Evolutionary conservation across 2,113 vertebrate genomes (phyloP), one percentile per base, ranked within the genome.

Genomic region (Oncorhynchus tshawytscha): DNA sequence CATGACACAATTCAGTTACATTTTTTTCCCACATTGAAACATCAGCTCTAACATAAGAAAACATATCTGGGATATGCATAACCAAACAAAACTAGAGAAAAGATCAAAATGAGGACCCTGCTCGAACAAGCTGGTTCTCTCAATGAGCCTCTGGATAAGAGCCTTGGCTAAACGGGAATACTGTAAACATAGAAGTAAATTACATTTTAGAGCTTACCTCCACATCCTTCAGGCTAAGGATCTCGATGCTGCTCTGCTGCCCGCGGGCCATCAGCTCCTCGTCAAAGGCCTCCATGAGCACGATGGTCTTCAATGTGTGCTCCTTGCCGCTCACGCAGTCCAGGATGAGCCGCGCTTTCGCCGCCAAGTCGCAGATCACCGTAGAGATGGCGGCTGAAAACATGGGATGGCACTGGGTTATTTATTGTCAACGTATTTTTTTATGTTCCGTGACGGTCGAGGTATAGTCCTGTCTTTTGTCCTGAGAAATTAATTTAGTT

Each of bases 281-380:
- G 6, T 94, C 92, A 60, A 94, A 95, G 25, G 91, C 49, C 57
- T 98, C 96, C 87, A 99, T 96, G 72, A 99, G 66, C 62, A 98
- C 82, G 13, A 99, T 85, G 1, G 87, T 94, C 85, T 92, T 96
- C 73, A 99, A 88, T 0, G 92, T 81, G 6, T 87, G 88, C 57
- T 93, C 86, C 65, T 94, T 94, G 20, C 92, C 94, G 51, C 92
- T 89, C 49, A 93, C 88, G 60, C 91, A 88, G 7, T 94, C 91
- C 77, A 99, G 78, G 76, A 99, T 88, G 77, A 95, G 77, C 22
- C 39, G 84, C 59, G 94, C 97, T 87, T 97, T 99, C 4, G 96
- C 95, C 8, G 93, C 78, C 16, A 95, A 91, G 71, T 99, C 98
- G 78, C 95, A 97, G 91, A 99, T 96, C 86, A 99, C 87, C 2